phyloP scores from a whole-genome alignment of 2,113 vertebrate species.

The Mustelus asterias region DNA sequence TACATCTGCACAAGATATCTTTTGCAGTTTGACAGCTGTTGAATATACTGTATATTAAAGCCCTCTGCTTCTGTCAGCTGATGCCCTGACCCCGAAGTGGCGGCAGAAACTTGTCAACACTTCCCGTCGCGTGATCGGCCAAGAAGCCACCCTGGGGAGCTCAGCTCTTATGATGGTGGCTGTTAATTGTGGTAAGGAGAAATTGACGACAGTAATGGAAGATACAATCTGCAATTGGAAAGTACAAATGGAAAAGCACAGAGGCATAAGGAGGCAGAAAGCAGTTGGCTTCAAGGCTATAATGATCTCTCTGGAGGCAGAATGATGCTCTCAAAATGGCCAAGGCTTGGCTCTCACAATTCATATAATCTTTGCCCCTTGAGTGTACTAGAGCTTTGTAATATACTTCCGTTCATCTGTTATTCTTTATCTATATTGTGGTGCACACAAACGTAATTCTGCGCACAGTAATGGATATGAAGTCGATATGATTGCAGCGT shows the following conservation, averaged over 20 bases:
- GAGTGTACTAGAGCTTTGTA: constrained; percentile 7
- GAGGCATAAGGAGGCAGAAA: constrained; percentile 14
- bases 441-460: background rate
- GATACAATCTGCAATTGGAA: background rate
- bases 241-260: constrained; percentile 19
- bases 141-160: background rate
- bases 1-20: background rate
- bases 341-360: constrained; percentile 14
- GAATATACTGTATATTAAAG: background rate
- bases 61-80: background rate
- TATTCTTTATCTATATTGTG: constrained; percentile 6
- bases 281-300: constrained; percentile 12
- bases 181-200: background rate
- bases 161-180: background rate
- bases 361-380: background rate
- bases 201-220: constrained; percentile 15
- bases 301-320: constrained; percentile 17
- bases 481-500: background rate
- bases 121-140: background rate
- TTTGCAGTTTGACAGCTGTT: background rate
- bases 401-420: constrained; percentile 15
- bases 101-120: background rate
- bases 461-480: background rate
- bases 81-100: background rate
- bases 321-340: background rate